A percentile compares a stretch with the other conserved stretches of the same genome.
These are phyloP conservation scores for Eulemur rufifrons DNA, from an alignment of 2,113 vertebrate genomes.

Conservation along the genomic window DNA sequence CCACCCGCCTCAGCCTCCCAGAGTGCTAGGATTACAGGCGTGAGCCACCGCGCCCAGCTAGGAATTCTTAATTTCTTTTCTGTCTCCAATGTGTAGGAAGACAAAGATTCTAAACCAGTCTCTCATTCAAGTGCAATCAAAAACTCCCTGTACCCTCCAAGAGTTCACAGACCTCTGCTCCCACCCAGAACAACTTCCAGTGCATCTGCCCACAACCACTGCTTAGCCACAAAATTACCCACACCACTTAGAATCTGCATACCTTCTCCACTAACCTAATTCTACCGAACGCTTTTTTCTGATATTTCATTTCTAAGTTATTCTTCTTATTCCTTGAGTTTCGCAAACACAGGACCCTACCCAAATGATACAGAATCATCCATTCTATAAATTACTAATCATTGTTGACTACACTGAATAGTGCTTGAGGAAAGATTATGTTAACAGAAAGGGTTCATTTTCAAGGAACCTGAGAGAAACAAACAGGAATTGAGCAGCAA, in stretches of 20 bases:
- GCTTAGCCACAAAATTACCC: not conserved
- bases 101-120: not conserved
- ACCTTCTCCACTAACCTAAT: not conserved
- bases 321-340: not conserved
- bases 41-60: not conserved
- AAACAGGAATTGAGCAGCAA: slow-evolving; percentile 6
- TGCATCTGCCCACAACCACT: not conserved
- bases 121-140: not conserved
- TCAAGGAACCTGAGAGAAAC: slow-evolving; percentile 27
- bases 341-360: slow-evolving; percentile 10
- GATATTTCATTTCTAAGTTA: not conserved
- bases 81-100: not conserved
- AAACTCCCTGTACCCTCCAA: not conserved
- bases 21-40: too few species aligned
- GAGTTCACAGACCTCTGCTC: not conserved
- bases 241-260: not conserved
- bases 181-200: not conserved
- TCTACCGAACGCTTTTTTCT: not conserved
- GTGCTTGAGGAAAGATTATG: not conserved
- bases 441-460: not conserved
- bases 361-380: not conserved
- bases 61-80: not conserved
- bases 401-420: not conserved
- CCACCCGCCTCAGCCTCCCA: too few species aligned
- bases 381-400: not conserved